Conservation (phyloP, 2,797 vertebrate species). For the Pseudochaenichthys georgianus region DNA sequence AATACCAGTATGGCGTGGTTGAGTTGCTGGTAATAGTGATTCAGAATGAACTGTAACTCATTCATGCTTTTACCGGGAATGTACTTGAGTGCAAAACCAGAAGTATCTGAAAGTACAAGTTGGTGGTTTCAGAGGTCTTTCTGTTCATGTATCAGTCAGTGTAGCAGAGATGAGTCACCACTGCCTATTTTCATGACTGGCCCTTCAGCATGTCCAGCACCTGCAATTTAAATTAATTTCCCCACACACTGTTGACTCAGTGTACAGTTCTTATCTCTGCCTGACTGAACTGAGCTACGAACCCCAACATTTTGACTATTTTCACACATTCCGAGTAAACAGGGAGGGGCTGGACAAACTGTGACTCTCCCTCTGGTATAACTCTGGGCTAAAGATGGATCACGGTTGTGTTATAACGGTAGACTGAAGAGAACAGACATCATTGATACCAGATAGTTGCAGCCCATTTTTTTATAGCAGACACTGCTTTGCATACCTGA, state of each 20-base stretch:
- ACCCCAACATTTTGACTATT: constrained; percentile 25
- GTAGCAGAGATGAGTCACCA: constrained; percentile 51
- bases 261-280: constrained; percentile 52
- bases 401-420: background rate
- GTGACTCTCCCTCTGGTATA: background rate
- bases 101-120: constrained; percentile 22
- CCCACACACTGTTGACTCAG: constrained; percentile 47
- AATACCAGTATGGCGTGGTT: background rate
- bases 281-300: constrained; percentile 37
- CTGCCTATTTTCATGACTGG: constrained; percentile 61
- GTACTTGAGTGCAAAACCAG: constrained; percentile 8
- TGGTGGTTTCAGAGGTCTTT: constrained; percentile 17
- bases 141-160: constrained; percentile 56
- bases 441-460: background rate
- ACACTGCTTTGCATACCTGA: constrained; percentile 53
- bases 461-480: constrained; percentile 10
- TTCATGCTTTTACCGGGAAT: constrained; percentile 11
- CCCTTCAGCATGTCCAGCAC: constrained; percentile 44
- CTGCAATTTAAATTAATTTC: constrained; percentile 59
- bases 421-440: constrained; percentile 1
- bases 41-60: constrained; percentile 6
- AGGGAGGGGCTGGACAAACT: background rate
- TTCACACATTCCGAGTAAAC: constrained; percentile 12
- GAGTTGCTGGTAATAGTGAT: background rate
- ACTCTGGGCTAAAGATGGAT: background rate